Evolutionary conservation across 2,797 vertebrate species (phyloP).

Genomic region (Eleutherodactylus coqui): DNA sequence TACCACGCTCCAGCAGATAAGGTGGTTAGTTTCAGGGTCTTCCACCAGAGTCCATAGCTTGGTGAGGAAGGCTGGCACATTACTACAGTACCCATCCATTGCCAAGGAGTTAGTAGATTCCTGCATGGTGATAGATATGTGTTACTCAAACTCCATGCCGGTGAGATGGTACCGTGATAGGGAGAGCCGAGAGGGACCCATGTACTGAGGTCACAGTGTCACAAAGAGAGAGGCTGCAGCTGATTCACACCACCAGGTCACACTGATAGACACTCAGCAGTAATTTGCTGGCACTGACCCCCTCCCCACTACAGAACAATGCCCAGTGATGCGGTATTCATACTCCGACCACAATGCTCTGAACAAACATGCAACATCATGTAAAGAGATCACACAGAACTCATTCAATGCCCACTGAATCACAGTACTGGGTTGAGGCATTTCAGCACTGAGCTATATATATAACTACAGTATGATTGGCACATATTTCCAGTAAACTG

Average conservation of each 20-base stretch:
- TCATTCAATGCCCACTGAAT: neutral
- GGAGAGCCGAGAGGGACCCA: constrained; percentile 32
- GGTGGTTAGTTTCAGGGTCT: constrained; percentile 87
- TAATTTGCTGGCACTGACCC: constrained; percentile 70
- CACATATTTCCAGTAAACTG: neutral
- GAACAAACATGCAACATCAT: constrained; percentile 75
- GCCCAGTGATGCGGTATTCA: constrained; percentile 70
- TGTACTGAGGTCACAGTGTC: constrained; percentile 67
- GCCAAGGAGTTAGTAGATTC: constrained; percentile 55
- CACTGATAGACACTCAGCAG: constrained; percentile 75
- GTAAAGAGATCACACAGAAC: constrained; percentile 69
- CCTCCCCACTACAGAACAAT: constrained; percentile 69
- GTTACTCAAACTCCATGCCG: constrained; percentile 67
- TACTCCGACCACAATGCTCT: constrained; percentile 67
- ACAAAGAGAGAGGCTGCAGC: constrained; percentile 67
- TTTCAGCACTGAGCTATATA: neutral
- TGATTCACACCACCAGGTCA: constrained; percentile 71
- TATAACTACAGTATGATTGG: neutral
- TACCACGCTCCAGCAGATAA: constrained; percentile 76
- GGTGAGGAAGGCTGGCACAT: constrained; percentile 92
- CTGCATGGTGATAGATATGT: constrained; percentile 48
- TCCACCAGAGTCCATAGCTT: constrained; percentile 95
- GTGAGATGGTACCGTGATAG: constrained; percentile 20
- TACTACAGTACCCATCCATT: constrained; percentile 68
- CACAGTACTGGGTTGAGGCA: neutral